phyloP scores from a whole-genome alignment of 2,113 vertebrate genomes.

The Ursus arctos region DNA sequence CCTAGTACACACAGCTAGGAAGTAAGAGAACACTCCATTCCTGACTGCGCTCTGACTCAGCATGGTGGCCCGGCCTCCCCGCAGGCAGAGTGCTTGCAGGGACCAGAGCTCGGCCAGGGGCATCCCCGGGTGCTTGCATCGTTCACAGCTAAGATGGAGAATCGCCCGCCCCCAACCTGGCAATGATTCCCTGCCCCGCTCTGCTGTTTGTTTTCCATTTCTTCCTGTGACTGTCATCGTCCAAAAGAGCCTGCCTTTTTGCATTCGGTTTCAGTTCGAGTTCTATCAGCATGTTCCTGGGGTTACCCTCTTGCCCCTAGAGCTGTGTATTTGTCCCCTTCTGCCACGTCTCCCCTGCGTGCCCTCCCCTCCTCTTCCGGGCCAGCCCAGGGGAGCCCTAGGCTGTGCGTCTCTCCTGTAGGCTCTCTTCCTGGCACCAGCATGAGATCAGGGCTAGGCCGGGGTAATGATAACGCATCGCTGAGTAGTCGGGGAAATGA shows the following conservation, averaged over 20 bases:
- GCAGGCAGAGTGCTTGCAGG: background rate
- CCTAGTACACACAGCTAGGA: background rate
- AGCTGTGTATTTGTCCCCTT: background rate
- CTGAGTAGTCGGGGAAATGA: rapidly evolving
- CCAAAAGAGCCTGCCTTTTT: background rate
- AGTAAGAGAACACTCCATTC: background rate
- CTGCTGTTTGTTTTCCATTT: too few relatives aligned
- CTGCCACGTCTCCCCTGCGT: background rate
- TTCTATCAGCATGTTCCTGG: background rate
- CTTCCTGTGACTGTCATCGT: background rate
- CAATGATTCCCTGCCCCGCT: rapidly evolving
- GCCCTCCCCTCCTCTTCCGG: too few relatives aligned
- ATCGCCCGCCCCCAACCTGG: too few relatives aligned
- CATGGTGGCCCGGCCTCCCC: rapidly evolving
- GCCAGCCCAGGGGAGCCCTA: background rate
- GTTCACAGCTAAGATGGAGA: background rate
- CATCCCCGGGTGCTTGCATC: background rate
- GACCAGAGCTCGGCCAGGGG: rapidly evolving
- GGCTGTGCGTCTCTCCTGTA: rapidly evolving
- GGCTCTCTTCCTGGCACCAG: background rate
- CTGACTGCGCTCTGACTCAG: background rate
- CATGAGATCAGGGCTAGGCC: background rate
- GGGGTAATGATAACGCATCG: rapidly evolving
- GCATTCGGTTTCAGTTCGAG: too few relatives aligned
- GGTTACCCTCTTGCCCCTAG: background rate